Conservation (phyloP, 2,113 vertebrate genomes). For the Ailurus styani region DNA sequence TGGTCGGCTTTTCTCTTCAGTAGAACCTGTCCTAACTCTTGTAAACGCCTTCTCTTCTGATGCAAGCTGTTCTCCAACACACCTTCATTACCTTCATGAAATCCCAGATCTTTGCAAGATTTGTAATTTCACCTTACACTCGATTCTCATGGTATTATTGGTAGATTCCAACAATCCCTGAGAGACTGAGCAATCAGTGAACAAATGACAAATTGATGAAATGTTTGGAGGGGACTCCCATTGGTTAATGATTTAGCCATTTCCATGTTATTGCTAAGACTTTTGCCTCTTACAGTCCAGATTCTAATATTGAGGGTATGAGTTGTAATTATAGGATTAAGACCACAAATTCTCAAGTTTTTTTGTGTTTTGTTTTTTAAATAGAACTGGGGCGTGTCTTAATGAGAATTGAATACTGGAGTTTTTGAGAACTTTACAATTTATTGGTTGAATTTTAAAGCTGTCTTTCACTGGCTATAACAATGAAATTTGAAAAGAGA, state of each 20-base stretch:
- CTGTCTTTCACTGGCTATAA: not conserved
- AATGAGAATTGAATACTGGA: conserved; percentile 47
- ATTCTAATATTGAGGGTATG: not conserved
- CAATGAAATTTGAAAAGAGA: not conserved
- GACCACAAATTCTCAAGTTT: conserved; percentile 52
- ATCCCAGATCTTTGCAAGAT: not conserved
- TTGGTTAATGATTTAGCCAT: not conserved
- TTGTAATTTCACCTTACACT: not conserved
- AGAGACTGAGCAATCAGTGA: not conserved
- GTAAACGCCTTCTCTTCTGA: not conserved
- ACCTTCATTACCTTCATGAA: not conserved
- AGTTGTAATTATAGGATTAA: conserved; percentile 53
- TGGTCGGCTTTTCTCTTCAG: not conserved
- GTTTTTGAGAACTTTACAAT: conserved; percentile 21
- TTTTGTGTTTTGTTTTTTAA: not conserved
- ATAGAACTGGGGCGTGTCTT: conserved; percentile 49
- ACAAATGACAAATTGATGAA: not conserved
- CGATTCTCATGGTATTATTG: not conserved
- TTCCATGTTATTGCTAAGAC: not conserved
- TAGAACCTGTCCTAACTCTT: not conserved
- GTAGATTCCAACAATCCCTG: not conserved
- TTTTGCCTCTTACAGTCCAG: not conserved
- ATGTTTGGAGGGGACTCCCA: not conserved
- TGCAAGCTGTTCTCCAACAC: not conserved
- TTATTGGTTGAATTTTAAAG: conserved; percentile 41